Base-by-base conservation (phyloP, 1,140 invertebrate genomes). In the Drosophila malerkotliana region DNA sequence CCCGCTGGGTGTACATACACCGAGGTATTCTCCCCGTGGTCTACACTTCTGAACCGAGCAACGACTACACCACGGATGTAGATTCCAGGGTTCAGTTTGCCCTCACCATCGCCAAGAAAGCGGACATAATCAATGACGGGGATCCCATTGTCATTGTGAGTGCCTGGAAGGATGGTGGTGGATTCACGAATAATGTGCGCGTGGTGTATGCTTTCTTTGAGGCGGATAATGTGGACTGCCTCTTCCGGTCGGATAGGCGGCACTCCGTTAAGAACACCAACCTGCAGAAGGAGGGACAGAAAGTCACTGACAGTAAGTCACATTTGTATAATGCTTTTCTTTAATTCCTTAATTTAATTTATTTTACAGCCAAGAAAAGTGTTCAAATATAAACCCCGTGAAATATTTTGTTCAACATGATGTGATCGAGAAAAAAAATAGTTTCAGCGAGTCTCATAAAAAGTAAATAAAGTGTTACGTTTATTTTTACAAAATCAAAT, bases 111-210 rank as follows among this genome's bases (percentile, higher is more conserved):
- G 98, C 97, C 2, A 97, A 97, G 79, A 92, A 93, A 47, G 94
- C 95, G 67, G 95, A 95, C 7, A 97, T 99, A 92, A 93, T 99
- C 64, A 95, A 95, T 69, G 91, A 93, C 30, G 97, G 97, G 3
- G 98, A 99, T 93, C 94, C 96, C 14, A 94, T 99, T 3, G 94
- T 99, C 8, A 94, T 99, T 7, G 95, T 99, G 21, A 99, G 98
- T 49, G 98, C 98, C 61, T 99, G 98, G 98, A 95, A 96, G 82
- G 95, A 97, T 90, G 98, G 98, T 54, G 96, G 98, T 55, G 99
- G 99, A 51, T 98, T 96, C 90, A 99, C 98, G 76, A 99, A 99
- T 93, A 99, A 98, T 67, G 94, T 99, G 92, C 95, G 98, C 34
- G 94, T 99, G 81, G 95, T 99, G 94, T 97, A 95, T 90, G 96